Evolutionary conservation across 2,888 invertebrate genomes (phyloP).

Genomic region (Spilosoma lubricipeda): DNA sequence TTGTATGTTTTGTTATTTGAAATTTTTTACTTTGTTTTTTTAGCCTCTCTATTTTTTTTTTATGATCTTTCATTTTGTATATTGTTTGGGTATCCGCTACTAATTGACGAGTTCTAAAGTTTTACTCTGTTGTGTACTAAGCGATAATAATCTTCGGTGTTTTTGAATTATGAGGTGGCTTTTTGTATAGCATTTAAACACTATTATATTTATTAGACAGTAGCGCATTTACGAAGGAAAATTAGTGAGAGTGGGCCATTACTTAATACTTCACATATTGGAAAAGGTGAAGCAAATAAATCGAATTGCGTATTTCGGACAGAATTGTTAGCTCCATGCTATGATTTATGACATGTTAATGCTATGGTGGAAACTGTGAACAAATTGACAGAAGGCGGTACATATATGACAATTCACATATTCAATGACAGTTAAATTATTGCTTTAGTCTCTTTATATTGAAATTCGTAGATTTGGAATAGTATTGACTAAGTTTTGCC

Average conservation of each 20-base stretch:
- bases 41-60: neutral
- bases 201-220: too few relatives aligned
- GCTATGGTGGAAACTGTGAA: neutral
- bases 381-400: neutral
- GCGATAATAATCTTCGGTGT: neutral
- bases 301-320: neutral
- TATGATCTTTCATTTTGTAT: neutral
- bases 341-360: neutral
- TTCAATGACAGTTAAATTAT: constrained; percentile 8
- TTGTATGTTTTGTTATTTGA: constrained; percentile 25
- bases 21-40: neutral
- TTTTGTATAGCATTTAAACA: too few relatives aligned
- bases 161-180: neutral
- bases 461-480: neutral
- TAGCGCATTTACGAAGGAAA: too few relatives aligned
- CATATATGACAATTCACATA: neutral
- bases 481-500: neutral
- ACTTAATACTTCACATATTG: neutral
- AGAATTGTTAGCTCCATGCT: neutral
- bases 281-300: neutral
- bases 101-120: constrained; percentile 18
- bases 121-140: constrained; percentile 1
- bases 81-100: constrained; percentile 22
- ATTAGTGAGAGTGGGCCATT: neutral
- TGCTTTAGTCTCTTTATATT: neutral